These are phyloP conservation scores for Dreissena rostriformis DNA, from an alignment of 1,140 invertebrate species.

Conservation along the genomic window DNA sequence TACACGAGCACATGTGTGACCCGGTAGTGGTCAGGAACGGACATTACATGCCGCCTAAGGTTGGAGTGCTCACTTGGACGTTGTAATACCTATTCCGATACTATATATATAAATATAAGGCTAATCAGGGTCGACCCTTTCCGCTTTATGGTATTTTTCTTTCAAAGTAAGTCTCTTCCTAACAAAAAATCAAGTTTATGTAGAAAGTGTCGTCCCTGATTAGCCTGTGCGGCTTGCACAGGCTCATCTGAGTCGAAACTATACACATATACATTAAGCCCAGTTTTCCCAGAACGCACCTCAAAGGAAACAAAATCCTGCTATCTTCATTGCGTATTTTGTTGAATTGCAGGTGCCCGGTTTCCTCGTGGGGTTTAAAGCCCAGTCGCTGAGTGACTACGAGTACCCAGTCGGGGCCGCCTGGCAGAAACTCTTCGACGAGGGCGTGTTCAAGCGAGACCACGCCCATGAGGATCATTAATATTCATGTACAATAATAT, in stretches of 20 bases:
- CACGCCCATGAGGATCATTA: conserved; percentile 11
- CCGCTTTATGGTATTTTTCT: not conserved
- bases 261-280: too few species aligned
- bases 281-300: too few species aligned
- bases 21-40: conserved; percentile 88
- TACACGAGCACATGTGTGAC: conserved; percentile 92
- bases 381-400: conserved; percentile 86
- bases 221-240: too few species aligned
- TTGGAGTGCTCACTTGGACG: too few species aligned
- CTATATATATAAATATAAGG: too few species aligned
- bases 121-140: not conserved
- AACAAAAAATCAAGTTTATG: not conserved
- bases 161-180: not conserved
- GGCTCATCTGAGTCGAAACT: too few species aligned
- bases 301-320: too few species aligned
- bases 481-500: too few species aligned
- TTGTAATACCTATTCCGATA: too few species aligned
- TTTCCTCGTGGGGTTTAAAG: conserved; percentile 90
- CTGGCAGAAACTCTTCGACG: conserved; percentile 86
- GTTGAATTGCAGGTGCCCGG: conserved; percentile 85
- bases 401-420: conserved; percentile 89
- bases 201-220: too few species aligned
- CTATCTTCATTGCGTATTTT: not conserved
- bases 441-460: conserved; percentile 72
- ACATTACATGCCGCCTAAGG: conserved; percentile 88